Conservation (phyloP, 1,140 invertebrate species). For the Stenopsyche tienmushanensis region DNA sequence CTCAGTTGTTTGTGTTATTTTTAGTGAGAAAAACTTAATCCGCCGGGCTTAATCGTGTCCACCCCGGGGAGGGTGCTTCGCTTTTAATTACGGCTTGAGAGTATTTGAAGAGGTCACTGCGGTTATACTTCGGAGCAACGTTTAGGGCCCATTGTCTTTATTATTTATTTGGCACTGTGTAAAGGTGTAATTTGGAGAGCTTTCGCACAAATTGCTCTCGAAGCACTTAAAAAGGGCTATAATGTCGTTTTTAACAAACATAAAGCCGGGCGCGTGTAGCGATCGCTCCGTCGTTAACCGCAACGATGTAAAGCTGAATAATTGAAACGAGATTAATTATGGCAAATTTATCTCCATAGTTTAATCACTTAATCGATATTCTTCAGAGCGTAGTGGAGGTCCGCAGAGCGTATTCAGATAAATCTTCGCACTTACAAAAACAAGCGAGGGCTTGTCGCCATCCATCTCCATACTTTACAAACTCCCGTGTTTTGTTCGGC, state of each 20-base stretch:
- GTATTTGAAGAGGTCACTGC: background rate
- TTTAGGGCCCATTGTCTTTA: background rate
- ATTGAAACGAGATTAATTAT: background rate
- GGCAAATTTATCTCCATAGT: slow-evolving; percentile 4
- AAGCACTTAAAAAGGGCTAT: no score
- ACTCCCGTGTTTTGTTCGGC: slow-evolving; percentile 10
- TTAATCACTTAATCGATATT: background rate
- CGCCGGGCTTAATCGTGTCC: no score
- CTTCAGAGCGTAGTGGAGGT: background rate
- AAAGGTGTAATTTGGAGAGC: no score
- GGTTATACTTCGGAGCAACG: background rate
- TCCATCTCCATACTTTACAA: slow-evolving; percentile 23
- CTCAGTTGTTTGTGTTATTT: no score
- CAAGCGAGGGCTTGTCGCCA: slow-evolving; percentile 20
- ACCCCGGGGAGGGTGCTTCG: background rate
- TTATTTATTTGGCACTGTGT: background rate
- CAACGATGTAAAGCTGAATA: no score
- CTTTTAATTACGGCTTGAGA: background rate
- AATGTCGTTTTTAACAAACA: no score
- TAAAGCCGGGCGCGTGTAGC: no score
- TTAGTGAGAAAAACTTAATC: no score
- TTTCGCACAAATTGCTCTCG: no score
- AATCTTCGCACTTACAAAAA: slow-evolving; percentile 20
- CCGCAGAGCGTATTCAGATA: slow-evolving; percentile 7
- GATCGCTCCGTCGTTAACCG: no score